Base-by-base conservation (phyloP, 2,797 vertebrate genomes). In the Xenopus petersii region DNA sequence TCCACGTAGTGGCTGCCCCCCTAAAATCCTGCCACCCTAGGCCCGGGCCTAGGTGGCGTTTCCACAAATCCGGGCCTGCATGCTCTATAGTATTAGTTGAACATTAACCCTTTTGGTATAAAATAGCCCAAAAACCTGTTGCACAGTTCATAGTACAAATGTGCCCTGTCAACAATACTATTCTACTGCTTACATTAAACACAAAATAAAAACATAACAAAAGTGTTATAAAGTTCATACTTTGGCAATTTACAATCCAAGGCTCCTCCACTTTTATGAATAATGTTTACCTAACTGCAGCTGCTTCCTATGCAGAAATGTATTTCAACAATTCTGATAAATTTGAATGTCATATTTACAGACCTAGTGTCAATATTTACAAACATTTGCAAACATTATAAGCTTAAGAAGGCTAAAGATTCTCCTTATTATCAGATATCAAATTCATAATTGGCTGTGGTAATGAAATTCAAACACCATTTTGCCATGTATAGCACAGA, bases 201-300 rank as follows among this genome's bases (percentile, higher is more conserved):
- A 26, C 5, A 36, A 36, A 36, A 36, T 6, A 3, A 36, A 33
- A 6, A 6, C 33, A 36, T 8, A 3, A 36, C 8, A 36, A 8
- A 36, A 8, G 5, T 36, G 5, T 6, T 36, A 36, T 36, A 36
- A 36, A 36, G 36, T 36, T 36, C 36, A 36, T 5, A 36, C 5
- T 36, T 36, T 6, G 8, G 36, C 8, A 5, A 58, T 58, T 51
- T 61, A 24, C 21, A 51, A 36, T 10, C 54, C 42, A 36, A 62
- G 26, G 12, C n/a, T 17, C 48, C 65, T 54, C 54, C 21, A 67
- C 62, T 67, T 51, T 55, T 71, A 72, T 67, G 56, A 16, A 67
- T 72, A n/a, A 55, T 72, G 69, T 77, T 77, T 77, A 77, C 47
- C 49, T 47, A 67, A 63, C 47, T 67, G 56, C 75, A 77, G 75